phyloP scores from a whole-genome alignment of 2,888 invertebrate species.

The Melinaea marsaeus region DNA sequence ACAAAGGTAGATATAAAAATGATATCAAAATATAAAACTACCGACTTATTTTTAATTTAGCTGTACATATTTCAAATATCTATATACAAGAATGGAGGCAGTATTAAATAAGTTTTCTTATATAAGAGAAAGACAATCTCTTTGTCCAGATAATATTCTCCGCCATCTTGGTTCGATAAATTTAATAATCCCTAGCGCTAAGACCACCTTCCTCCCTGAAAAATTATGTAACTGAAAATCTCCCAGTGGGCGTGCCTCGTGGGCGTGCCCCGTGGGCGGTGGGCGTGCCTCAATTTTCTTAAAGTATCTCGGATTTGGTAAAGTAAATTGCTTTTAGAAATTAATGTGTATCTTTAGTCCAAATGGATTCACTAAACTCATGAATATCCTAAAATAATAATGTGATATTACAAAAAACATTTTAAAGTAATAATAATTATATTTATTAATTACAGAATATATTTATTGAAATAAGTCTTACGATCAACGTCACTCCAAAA shows the following conservation, averaged over 20 bases:
- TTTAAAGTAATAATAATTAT: too few species aligned
- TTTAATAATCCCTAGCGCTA: conserved; percentile 68
- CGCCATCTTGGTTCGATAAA: conserved; percentile 46
- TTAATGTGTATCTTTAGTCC: conserved; percentile 11
- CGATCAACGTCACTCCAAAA: too few species aligned
- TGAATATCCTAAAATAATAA: neutral
- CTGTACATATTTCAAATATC: too few species aligned
- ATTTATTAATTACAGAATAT: too few species aligned
- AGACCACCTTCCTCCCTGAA: conserved; percentile 57
- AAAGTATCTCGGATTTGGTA: conserved; percentile 19
- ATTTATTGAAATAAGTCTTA: too few species aligned
- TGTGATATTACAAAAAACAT: neutral
- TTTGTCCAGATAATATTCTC: conserved; percentile 15
- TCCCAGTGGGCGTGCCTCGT: conserved; percentile 27
- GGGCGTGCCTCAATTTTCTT: conserved; percentile 31
- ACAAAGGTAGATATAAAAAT: too few species aligned
- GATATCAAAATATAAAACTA: too few species aligned
- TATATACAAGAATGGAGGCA: too few species aligned
- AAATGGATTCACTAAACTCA: neutral
- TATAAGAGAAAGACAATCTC: conserved; percentile 16
- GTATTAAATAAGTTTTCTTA: neutral
- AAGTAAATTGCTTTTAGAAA: conserved; percentile 27
- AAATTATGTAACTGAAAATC: conserved; percentile 48
- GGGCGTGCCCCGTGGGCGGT: conserved; percentile 12
- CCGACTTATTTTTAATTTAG: too few species aligned